A percentile compares a stretch with the other conserved stretches of the same genome.
Conservation (phyloP, 1,140 invertebrate genomes). For the Leptinotarsa undecemlineata region DNA sequence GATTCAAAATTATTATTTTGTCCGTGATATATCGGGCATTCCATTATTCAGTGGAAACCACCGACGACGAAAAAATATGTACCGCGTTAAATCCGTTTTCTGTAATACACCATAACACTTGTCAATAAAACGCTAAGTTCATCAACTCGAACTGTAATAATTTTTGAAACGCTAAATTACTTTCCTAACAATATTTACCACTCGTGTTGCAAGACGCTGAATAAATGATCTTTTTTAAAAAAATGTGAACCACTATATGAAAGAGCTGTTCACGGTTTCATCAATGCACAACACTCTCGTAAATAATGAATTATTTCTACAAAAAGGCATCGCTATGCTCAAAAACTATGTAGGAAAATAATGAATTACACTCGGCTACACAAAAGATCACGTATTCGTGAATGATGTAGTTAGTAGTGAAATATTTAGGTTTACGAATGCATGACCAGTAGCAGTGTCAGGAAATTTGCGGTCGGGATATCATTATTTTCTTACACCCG, state of each 20-base stretch:
- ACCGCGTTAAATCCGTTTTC: background rate
- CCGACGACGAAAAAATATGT: background rate
- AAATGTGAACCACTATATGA: slow-evolving; percentile 4
- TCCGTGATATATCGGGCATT: slow-evolving; percentile 4
- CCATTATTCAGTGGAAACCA: background rate
- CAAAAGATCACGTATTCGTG: slow-evolving; percentile 25
- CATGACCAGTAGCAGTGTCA: slow-evolving; percentile 12
- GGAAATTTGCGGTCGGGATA: slow-evolving; percentile 23
- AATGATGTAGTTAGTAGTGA: slow-evolving; percentile 22
- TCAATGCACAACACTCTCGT: slow-evolving; percentile 14
- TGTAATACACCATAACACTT: background rate
- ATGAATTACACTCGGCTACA: slow-evolving; percentile 20
- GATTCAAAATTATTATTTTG: background rate
- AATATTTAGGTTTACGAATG: slow-evolving; percentile 18
- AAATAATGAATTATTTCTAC: slow-evolving; percentile 21
- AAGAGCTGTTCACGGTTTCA: slow-evolving; percentile 12
- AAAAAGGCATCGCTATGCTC: slow-evolving; percentile 4
- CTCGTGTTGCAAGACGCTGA: background rate
- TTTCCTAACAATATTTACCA: background rate
- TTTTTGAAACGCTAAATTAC: background rate
- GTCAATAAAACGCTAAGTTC: background rate
- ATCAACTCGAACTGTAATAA: background rate
- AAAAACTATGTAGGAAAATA: slow-evolving; percentile 26
- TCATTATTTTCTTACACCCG: slow-evolving; percentile 22
- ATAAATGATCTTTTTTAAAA: background rate